phyloP scores from a whole-genome alignment of 2,113 vertebrate species.

The Cranoglanis bouderius region DNA sequence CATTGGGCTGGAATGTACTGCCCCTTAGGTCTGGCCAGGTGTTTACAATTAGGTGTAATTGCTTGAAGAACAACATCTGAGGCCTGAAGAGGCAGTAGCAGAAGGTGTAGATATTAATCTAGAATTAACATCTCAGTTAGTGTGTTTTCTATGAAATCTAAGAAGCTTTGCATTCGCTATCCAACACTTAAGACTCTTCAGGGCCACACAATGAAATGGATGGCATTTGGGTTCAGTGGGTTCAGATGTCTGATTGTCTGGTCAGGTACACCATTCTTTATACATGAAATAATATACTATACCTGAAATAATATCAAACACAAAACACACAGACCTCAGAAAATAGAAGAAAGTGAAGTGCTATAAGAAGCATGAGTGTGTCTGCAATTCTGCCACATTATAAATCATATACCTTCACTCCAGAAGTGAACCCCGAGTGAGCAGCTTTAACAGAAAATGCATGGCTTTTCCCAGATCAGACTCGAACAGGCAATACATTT shows the following conservation, averaged over 20 bases:
- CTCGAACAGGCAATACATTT: background rate
- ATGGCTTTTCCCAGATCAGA: background rate
- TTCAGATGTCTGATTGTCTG: background rate
- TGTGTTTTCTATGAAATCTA: background rate
- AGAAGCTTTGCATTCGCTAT: background rate
- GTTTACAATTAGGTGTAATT: constrained; percentile 21
- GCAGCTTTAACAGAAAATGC: background rate
- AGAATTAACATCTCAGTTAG: constrained; percentile 12
- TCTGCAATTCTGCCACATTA: background rate
- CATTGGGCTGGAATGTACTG: background rate
- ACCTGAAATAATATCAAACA: background rate
- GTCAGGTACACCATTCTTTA: background rate
- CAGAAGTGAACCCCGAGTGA: background rate
- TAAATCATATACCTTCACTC: constrained; percentile 28
- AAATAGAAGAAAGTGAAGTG: constrained; percentile 28
- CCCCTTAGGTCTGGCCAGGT: background rate
- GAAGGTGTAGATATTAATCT: background rate
- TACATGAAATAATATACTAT: background rate
- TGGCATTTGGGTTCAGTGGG: background rate
- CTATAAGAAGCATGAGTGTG: background rate
- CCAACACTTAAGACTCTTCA: background rate
- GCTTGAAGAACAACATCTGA: background rate
- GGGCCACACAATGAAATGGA: background rate
- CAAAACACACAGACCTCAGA: constrained; percentile 43
- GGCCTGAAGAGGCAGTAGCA: background rate